Conservation (phyloP, 2,888 invertebrate genomes). For the Pilophorus perplexus region DNA sequence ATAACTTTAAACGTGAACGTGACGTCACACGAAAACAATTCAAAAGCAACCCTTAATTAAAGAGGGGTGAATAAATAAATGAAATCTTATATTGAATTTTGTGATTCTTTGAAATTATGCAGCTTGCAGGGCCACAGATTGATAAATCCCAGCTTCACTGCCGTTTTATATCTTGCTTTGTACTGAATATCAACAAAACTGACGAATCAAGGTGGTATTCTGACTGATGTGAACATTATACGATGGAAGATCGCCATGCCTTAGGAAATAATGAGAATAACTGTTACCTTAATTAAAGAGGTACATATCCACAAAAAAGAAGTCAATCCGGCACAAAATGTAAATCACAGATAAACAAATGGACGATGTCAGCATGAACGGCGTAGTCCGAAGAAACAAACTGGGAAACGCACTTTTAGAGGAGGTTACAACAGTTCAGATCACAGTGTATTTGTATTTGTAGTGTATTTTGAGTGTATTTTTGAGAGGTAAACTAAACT, state of each 20-base stretch:
- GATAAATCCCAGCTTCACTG: conserved; percentile 21
- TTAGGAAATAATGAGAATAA: no score
- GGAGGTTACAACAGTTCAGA: background rate
- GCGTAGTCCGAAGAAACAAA: background rate
- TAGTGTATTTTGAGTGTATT: background rate
- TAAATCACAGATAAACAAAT: conserved; percentile 9
- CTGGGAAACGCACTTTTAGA: background rate
- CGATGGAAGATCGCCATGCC: no score
- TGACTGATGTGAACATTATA: no score
- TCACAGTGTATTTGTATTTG: background rate
- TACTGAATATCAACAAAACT: no score
- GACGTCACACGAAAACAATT: no score
- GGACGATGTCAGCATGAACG: conserved; percentile 15
- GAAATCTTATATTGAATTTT: no score
- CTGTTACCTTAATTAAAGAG: conserved; percentile 27
- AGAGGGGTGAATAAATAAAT: no score
- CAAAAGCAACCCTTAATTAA: no score
- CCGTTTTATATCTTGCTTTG: background rate
- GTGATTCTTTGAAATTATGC: no score
- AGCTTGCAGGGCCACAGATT: conserved; percentile 17
- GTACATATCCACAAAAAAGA: conserved; percentile 5
- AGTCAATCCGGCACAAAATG: conserved; percentile 5
- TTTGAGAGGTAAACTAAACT: conserved; percentile 4
- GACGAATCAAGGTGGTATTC: no score
- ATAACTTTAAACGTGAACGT: no score